Base-by-base conservation (phyloP, 2,888 invertebrate species). In the Bhutanitis thaidina region DNA sequence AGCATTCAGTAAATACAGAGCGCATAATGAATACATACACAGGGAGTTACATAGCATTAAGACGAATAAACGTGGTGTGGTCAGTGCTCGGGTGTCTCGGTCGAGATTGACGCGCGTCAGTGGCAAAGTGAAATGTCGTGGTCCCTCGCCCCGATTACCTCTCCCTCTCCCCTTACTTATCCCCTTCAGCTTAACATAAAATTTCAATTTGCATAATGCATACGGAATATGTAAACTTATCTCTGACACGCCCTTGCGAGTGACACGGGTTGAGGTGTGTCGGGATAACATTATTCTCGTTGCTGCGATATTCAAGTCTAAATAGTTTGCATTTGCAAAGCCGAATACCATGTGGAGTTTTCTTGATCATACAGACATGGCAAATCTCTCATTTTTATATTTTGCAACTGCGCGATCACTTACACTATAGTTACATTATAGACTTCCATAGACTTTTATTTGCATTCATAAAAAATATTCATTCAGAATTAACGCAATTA, bases 161-260 rank as follows among this genome's bases (percentile, higher is more conserved):
- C 61, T 49, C 60, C 59, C 52, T 55, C 61, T 30, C 36, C 15
- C 14, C 7, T 34, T 12, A 7, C 50, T 53, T 54, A 52, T 59
- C 62, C 55, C 62, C 53, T 55, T 61, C 64, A 63, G 74, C 80
- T 86, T 87, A 80, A 86, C 86, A 88, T 88, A 89, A 88, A 87
- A 85, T 80, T 81, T 77, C 80, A 77, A 86, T 89, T 83, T 84
- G 86, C 88, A 89, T 88, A 87, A 88, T 89, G 83, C 86, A 89
- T 87, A 81, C 80, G 71, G 83, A 86, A 85, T 87, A 87, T 85
- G 84, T 87, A 83, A 85, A 87, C 81, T 83, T 83, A 86, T 85
- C 85, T 84, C 69, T 61, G 83, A 80, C 87, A 84, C 88, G 82
- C 87, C 87, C 87, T 81, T 80, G 74, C 75, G 69, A 72, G 82